Base-by-base conservation (phyloP, 2,797 vertebrate species). In the Pseudopleuronectes americanus region DNA sequence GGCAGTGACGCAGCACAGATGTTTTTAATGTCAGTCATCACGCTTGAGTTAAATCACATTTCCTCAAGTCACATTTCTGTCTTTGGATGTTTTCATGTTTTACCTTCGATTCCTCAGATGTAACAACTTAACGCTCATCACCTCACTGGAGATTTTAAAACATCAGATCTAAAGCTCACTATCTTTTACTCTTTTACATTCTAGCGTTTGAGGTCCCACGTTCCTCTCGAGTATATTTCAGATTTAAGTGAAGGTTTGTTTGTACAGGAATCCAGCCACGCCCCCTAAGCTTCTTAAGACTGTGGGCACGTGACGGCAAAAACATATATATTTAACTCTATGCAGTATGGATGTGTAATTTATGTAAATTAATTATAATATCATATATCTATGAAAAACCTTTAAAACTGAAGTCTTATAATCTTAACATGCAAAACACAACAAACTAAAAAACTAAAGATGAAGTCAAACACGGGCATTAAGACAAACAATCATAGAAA, bases 281-380 rank as follows among this genome's bases (percentile, higher is more conserved):
- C n/a, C 33, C 64, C 48, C 31, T n/a, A 52, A 62, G 45, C 31
- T 63, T 52, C 19, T 59, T 62, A 57, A 56, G 17, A 64, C 36
- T 72, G 57, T 51, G 49, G 48, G 76, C 68, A 57, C 76, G 57
- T 68, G 41, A 22, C 70, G 74, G 71, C 73, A 76, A 82, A 74
- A 81, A 59, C 58, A 60, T 26, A 63, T 4, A 67, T 41, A 45
- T 17, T 5, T 0, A 75, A 62, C 49, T 88, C 89, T 92, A 89
- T 92, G 91, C 89, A 92, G 70, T 75, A 77, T 62, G 73, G 64
- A 64, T 65, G 28, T 90, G 56, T 88, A 76, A 87, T 69, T 74
- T 85, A 72, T 86, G 68, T 87, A 87, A 69, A 82, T 68, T 4
- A 64, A 68, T 54, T 13, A 63, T 76, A 52, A 62, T 74, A 72